Conservation (phyloP, 2,888 invertebrate species). For the Actias luna region DNA sequence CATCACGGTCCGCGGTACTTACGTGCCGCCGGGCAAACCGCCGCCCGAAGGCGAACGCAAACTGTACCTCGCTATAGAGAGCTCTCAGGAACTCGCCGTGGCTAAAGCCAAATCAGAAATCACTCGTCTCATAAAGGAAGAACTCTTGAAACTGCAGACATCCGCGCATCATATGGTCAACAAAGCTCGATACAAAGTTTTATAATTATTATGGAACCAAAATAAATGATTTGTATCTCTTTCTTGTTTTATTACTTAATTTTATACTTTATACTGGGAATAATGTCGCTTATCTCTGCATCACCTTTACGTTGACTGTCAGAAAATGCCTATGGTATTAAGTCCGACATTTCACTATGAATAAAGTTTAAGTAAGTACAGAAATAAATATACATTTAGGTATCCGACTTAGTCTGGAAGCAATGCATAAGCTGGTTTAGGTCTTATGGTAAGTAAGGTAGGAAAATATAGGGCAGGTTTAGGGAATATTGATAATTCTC, state of each 20-base stretch:
- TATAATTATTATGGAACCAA: constrained; percentile 78
- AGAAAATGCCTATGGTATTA: too few species aligned
- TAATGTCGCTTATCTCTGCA: too few species aligned
- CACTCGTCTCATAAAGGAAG: constrained; percentile 98
- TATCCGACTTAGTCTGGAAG: too few species aligned
- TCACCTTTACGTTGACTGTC: too few species aligned
- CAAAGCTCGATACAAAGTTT: constrained; percentile 96
- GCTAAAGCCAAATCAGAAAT: constrained; percentile 98
- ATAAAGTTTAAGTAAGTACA: too few species aligned
- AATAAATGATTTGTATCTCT: constrained; percentile 31
- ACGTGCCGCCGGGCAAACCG: constrained; percentile 93
- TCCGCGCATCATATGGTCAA: constrained; percentile 93
- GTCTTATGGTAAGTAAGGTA: too few species aligned
- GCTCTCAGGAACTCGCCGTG: constrained; percentile 97
- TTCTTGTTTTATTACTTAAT: constrained; percentile 27
- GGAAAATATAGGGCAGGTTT: too few species aligned
- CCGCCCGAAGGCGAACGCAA: constrained; percentile 97
- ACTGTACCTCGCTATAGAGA: constrained; percentile 98
- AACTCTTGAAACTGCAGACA: constrained; percentile 94
- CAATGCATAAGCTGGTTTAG: too few species aligned
- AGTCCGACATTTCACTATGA: too few species aligned
- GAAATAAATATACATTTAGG: too few species aligned
- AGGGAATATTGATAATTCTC: too few species aligned
- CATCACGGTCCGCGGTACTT: constrained; percentile 98
- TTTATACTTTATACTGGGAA: neutral